Evolutionary conservation across 2,888 invertebrate genomes (phyloP).

Genomic region (Zygogramma bicolorata): DNA sequence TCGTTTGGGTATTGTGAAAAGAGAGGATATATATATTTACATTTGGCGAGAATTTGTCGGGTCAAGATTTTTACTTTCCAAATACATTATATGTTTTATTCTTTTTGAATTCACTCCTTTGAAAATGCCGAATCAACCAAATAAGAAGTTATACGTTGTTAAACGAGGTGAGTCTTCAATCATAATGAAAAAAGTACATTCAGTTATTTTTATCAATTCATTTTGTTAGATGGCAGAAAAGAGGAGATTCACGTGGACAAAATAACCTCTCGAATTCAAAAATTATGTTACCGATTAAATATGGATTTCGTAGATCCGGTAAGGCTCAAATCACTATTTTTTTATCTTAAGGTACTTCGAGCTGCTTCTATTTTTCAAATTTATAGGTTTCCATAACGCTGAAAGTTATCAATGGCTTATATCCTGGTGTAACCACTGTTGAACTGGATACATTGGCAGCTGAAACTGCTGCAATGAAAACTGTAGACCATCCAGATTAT

Average conservation of each 20-base stretch:
- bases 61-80: no score
- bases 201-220: no score
- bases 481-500: slow-evolving; percentile 97
- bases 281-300: slow-evolving; percentile 94
- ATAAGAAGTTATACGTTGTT: neutral
- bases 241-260: slow-evolving; percentile 97
- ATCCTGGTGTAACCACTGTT: slow-evolving; percentile 97
- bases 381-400: slow-evolving; percentile 75
- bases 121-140: neutral
- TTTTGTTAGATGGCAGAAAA: slow-evolving; percentile 90
- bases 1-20: no score
- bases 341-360: no score
- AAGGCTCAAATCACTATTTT: slow-evolving; percentile 66
- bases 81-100: no score
- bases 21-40: no score
- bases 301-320: slow-evolving; percentile 97
- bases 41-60: no score
- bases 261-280: slow-evolving; percentile 95
- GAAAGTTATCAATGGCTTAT: slow-evolving; percentile 94
- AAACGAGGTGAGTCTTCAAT: neutral
- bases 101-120: no score
- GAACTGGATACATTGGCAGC: slow-evolving; percentile 98
- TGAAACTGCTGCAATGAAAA: slow-evolving; percentile 97
- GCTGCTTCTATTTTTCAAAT: neutral
- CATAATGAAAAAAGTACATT: no score